Conservation (phyloP, 2,888 invertebrate species). For the Polymixis flavicincta region DNA sequence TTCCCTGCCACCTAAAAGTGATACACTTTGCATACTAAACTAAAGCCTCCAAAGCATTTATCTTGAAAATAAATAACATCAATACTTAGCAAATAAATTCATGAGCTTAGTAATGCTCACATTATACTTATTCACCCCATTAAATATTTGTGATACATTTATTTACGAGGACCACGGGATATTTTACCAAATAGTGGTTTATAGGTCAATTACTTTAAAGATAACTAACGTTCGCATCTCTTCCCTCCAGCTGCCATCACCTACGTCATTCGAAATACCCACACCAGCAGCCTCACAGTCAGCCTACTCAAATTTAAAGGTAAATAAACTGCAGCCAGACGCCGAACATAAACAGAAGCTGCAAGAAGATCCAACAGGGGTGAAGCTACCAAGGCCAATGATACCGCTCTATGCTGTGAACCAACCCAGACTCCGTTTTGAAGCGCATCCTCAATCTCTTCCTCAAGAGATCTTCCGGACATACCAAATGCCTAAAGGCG, state of each 20-base stretch:
- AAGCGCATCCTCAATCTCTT: slow-evolving; percentile 15
- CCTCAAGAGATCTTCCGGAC: slow-evolving; percentile 13
- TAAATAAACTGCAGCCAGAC: slow-evolving; percentile 69
- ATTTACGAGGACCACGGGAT: neutral
- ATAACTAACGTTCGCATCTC: neutral
- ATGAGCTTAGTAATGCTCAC: neutral
- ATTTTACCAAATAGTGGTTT: neutral
- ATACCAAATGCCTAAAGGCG: neutral
- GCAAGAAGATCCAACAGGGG: neutral
- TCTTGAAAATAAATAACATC: neutral
- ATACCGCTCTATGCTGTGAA: slow-evolving; percentile 12
- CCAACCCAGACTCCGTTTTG: slow-evolving; percentile 31
- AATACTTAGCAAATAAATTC: neutral
- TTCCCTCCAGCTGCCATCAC: slow-evolving; percentile 76
- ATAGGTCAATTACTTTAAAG: neutral
- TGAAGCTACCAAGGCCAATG: neutral
- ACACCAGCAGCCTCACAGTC: slow-evolving; percentile 76
- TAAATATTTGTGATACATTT: neutral
- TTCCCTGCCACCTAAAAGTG: no score
- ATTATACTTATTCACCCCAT: neutral
- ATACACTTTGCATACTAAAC: neutral
- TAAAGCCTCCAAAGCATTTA: neutral
- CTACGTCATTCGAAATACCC: slow-evolving; percentile 80
- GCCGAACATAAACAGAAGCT: slow-evolving; percentile 43
- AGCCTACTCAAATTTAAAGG: slow-evolving; percentile 78